A percentile compares a stretch with the other conserved stretches of the same genome.
Conservation (phyloP, 1,140 invertebrate species). For the Formica selysi region DNA sequence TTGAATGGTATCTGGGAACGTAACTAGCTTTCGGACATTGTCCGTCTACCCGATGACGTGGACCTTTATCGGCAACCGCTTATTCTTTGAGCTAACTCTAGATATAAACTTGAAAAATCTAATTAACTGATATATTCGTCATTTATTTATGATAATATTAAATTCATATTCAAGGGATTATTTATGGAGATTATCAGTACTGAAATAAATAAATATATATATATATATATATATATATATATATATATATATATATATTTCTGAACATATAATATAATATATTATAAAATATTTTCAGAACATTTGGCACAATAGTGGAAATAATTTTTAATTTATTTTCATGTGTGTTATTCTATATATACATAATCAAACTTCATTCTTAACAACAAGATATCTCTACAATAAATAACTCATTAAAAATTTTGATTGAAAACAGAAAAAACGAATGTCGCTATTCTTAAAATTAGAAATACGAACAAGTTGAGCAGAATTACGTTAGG, state of each 20-base stretch:
- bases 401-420: constrained; percentile 25
- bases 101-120: background rate
- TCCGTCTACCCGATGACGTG: constrained; percentile 5
- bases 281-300: background rate
- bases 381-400: background rate
- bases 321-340: background rate
- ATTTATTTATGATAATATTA: background rate
- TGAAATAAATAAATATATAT: background rate
- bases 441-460: constrained; percentile 23
- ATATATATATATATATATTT: background rate
- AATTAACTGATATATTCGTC: background rate
- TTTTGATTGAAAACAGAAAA: constrained; percentile 37
- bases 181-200: background rate
- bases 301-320: background rate
- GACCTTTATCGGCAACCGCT: constrained; percentile 21
- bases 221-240: too few relatives aligned
- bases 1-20: constrained; percentile 42
- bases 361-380: background rate
- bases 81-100: background rate
- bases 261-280: too few relatives aligned
- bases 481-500: constrained; percentile 50
- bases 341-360: background rate
- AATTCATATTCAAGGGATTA: background rate
- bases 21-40: constrained; percentile 37
- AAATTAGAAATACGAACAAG: constrained; percentile 50